These are phyloP conservation scores for Lampropteryx suffumata DNA, from an alignment of 2,888 invertebrate species.

Conservation along the genomic window DNA sequence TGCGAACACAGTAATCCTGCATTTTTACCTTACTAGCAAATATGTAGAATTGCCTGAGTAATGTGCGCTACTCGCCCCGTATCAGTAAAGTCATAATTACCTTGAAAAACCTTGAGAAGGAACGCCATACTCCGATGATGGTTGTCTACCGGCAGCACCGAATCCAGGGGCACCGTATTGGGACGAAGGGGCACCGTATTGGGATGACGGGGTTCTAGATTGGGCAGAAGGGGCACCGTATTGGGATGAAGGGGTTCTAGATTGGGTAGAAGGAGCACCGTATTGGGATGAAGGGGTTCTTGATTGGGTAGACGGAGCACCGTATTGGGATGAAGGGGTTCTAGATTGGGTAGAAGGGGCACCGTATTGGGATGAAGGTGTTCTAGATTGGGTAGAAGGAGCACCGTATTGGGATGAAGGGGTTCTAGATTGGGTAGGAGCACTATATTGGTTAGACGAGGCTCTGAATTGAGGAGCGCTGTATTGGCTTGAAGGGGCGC, in stretches of 20 bases:
- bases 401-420: slow-evolving; percentile 29
- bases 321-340: slow-evolving; percentile 52
- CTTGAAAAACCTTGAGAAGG: slow-evolving; percentile 40
- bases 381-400: slow-evolving; percentile 1
- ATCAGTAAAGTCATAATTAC: too few relatives aligned
- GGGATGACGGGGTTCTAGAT: slow-evolving; percentile 32
- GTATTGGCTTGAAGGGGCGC: slow-evolving; percentile 31
- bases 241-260: slow-evolving; percentile 35
- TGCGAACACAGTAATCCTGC: too few relatives aligned
- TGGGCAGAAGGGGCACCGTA: slow-evolving; percentile 61
- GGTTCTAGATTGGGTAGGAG: slow-evolving; percentile 42
- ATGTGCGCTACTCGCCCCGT: too few relatives aligned
- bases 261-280: slow-evolving; percentile 52
- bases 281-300: slow-evolving; percentile 49
- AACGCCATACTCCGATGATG: slow-evolving; percentile 59
- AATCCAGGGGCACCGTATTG: slow-evolving; percentile 19
- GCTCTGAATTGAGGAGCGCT: slow-evolving; percentile 20
- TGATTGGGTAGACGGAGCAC: slow-evolving; percentile 50
- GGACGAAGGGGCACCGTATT: slow-evolving; percentile 62
- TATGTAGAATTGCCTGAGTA: too few relatives aligned
- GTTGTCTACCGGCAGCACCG: slow-evolving; percentile 16
- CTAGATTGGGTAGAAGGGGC: slow-evolving; percentile 47
- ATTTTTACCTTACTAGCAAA: too few relatives aligned
- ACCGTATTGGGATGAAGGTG: slow-evolving; percentile 51
- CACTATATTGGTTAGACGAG: slow-evolving; percentile 24